Evolutionary conservation across 2,888 invertebrate genomes (phyloP), one percentile per base, ranked within the genome.

Genomic region (Nemotelus nigrinus): DNA sequence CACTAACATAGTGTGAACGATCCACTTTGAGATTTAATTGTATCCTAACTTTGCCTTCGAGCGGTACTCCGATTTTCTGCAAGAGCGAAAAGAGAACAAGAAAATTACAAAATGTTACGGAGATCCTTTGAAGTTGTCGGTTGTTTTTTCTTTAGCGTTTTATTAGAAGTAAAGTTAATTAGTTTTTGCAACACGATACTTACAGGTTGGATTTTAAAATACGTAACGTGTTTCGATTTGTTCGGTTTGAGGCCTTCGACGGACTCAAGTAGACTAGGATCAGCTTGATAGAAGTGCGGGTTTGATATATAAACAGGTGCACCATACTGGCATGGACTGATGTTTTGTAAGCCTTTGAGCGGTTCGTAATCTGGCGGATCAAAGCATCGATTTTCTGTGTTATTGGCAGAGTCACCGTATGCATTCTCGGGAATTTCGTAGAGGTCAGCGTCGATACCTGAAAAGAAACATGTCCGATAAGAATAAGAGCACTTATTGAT

Each of bases 281-380:
- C 94, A 0, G 95, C 93, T 80, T 94, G 92, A 85, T 92, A 94
- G 87, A 96, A 97, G 85, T 97, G 97, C 0, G 96, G 96, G 85
- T 93, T 95, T 0, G 96, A 97, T 6, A 96, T 88, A 82, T 94
- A 95, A 0, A 97, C 93, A 0, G 97, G 97, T 0, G 96, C 96
- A 83, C 95, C 94, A 84, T 92, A 95, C 86, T 96, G 96, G 82
- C 96, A 96, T 0, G 95, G 94, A 82, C 94, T 94, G 80, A 96
- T 95, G 83, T 94, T 94, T 86, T 96, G 95, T 47, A 96, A 86
- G 0, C 96, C 96, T 79, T 90, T 89, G 0, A 92, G 90, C 0
- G 95, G 92, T 81, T 94, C 94, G 77, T 88, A 90, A 47, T 89
- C 88, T 70, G 89, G 88, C 78, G 91, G 90, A 1, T 92, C 92